These are phyloP conservation scores for Minunthozetes semirufus DNA, from an alignment of 2,888 invertebrate species.

Conservation along the genomic window DNA sequence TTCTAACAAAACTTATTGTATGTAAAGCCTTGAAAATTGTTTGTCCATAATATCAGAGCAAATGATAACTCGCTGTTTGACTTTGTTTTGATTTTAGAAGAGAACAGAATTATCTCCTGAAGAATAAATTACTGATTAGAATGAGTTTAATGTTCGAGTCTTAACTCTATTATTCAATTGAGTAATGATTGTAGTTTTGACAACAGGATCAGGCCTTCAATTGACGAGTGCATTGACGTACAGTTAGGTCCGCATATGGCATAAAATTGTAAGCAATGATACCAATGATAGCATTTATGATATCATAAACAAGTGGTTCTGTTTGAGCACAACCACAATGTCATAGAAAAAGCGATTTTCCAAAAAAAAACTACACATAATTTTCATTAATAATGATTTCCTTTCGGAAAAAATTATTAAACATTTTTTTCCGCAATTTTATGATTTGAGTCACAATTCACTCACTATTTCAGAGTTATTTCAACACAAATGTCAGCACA, in stretches of 20 bases:
- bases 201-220: neutral
- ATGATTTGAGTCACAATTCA: neutral
- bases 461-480: neutral
- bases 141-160: neutral
- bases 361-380: neutral
- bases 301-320: neutral
- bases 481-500: neutral
- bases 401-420: neutral
- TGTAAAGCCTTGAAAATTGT: neutral
- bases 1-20: neutral
- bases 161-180: neutral
- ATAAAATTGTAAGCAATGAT: neutral
- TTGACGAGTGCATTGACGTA: conserved; percentile 15
- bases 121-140: neutral
- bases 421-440: conserved; percentile 3
- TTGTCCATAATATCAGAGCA: neutral
- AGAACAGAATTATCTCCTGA: neutral
- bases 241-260: neutral
- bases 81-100: too few species aligned
- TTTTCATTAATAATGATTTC: neutral
- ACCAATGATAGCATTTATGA: neutral
- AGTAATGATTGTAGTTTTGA: neutral
- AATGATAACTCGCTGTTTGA: neutral
- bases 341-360: neutral
- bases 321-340: neutral